Conservation (phyloP, 2,113 vertebrate species). For the Geothlypis trichas region DNA sequence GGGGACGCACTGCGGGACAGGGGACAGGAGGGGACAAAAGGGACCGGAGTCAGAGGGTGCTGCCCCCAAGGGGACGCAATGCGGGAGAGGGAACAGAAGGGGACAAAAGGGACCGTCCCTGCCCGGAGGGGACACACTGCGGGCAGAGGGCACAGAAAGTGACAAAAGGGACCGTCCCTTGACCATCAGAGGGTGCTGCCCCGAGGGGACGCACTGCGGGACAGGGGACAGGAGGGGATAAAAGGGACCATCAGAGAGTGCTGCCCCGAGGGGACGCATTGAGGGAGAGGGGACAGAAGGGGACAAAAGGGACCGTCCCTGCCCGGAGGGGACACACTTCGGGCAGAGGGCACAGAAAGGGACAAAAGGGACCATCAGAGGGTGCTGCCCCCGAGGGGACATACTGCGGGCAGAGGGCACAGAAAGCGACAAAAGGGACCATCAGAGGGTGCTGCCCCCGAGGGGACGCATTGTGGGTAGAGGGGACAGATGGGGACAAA, state of each 20-base stretch:
- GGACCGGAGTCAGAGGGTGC: background rate
- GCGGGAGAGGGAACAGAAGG: too few relatives aligned
- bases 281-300: too few relatives aligned
- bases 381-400: conserved; percentile 16
- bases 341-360: background rate
- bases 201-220: conserved; percentile 2
- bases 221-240: background rate
- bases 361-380: background rate
- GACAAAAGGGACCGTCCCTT: background rate
- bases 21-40: background rate
- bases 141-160: background rate
- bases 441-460: too few relatives aligned
- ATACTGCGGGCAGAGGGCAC: too few relatives aligned
- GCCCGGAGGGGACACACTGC: too few relatives aligned
- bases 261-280: too few relatives aligned
- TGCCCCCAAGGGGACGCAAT: too few relatives aligned
- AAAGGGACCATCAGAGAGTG: background rate
- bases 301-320: too few relatives aligned
- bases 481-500: too few relatives aligned
- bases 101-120: background rate
- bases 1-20: conserved; percentile 53
- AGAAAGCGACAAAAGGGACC: background rate
- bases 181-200: conserved; percentile 26
- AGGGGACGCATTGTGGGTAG: too few relatives aligned
- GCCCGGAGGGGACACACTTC: too few relatives aligned